Evolutionary conservation across 2,888 invertebrate species (phyloP).

Genomic region (Alloplasta piceator): DNA sequence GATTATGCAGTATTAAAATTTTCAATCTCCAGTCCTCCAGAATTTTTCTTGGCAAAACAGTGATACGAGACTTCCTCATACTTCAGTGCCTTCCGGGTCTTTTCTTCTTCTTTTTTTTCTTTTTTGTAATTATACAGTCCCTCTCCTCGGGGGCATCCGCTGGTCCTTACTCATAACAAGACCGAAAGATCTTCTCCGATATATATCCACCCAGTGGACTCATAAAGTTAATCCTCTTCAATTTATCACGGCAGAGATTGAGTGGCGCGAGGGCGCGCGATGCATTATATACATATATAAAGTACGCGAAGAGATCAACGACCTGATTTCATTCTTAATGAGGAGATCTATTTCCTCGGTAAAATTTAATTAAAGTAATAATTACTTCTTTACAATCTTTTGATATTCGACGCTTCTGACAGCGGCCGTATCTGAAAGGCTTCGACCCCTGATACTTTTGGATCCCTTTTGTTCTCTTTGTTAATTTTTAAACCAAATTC

Average conservation of each 20-base stretch:
- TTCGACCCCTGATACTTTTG: no score
- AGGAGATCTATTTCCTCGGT: background rate
- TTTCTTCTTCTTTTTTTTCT: background rate
- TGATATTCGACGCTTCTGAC: no score
- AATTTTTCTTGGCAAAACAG: background rate
- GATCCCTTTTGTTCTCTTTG: no score
- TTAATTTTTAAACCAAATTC: no score
- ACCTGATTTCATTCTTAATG: conserved; percentile 36
- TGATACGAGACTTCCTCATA: background rate
- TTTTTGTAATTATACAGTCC: conserved; percentile 13
- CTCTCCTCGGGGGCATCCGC: background rate
- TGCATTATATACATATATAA: background rate
- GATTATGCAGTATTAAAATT: conserved; percentile 36
- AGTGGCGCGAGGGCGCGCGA: background rate
- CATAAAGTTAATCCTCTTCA: conserved; percentile 17
- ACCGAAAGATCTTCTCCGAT: background rate
- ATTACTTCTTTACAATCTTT: no score
- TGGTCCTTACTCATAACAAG: conserved; percentile 13
- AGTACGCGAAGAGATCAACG: conserved; percentile 6
- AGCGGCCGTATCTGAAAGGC: no score
- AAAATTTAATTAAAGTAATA: no score
- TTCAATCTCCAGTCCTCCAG: background rate
- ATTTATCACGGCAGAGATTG: conserved; percentile 11
- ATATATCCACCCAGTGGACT: background rate
- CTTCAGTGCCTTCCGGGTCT: conserved; percentile 1